Percentiles rank a stretch among this genome's conserved stretches.
Conservation (phyloP, 2,797 vertebrate genomes). For the Anableps anableps region DNA sequence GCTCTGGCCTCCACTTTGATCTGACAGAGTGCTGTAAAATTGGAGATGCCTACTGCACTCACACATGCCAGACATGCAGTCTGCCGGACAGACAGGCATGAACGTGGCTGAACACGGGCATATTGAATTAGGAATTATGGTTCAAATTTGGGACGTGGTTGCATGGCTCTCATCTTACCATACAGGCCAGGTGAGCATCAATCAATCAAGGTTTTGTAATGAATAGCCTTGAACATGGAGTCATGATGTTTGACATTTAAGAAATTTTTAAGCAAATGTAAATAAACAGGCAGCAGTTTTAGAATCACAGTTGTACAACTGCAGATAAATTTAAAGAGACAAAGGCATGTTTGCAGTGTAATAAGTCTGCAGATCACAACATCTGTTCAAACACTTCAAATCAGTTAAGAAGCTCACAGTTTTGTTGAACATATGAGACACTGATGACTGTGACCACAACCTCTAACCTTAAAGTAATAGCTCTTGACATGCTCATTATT, state of each 20-base stretch:
- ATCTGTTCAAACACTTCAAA: slow-evolving; percentile 77
- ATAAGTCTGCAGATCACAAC: slow-evolving; percentile 29
- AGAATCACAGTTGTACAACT: not conserved
- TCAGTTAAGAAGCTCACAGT: slow-evolving; percentile 75
- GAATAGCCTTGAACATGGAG: slow-evolving; percentile 8
- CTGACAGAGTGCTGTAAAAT: slow-evolving; percentile 65
- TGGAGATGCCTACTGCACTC: slow-evolving; percentile 49
- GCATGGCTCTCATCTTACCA: slow-evolving; percentile 46
- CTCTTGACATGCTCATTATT: slow-evolving; percentile 69
- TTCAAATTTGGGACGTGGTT: slow-evolving; percentile 35
- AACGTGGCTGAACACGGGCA: slow-evolving; percentile 52
- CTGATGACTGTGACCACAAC: slow-evolving; percentile 64
- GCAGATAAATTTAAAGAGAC: not conserved
- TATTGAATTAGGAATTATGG: slow-evolving; percentile 78
- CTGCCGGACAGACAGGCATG: slow-evolving; percentile 54
- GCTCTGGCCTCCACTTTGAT: slow-evolving; percentile 69
- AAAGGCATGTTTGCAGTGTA: not conserved
- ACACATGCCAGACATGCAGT: slow-evolving; percentile 64
- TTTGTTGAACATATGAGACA: slow-evolving; percentile 58
- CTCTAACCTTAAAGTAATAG: slow-evolving; percentile 65
- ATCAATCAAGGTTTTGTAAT: slow-evolving; percentile 40
- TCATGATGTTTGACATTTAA: not conserved
- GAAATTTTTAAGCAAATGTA: not conserved
- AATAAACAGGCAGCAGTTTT: slow-evolving; percentile 5
- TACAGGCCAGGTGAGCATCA: slow-evolving; percentile 37